Evolutionary conservation across 2,888 invertebrate genomes (phyloP).

Genomic region (Ethmia dodecea): DNA sequence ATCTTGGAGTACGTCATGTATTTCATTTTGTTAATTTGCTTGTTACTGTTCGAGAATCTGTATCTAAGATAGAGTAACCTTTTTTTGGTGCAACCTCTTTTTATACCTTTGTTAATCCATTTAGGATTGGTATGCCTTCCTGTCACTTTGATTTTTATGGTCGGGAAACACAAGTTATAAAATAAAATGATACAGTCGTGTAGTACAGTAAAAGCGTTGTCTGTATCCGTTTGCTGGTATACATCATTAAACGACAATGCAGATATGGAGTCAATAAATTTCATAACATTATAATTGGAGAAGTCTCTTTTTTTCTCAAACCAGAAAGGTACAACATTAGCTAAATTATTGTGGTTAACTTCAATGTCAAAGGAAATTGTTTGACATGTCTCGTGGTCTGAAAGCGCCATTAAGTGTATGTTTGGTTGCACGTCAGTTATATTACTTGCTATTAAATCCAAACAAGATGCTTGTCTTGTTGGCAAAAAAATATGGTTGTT

Average conservation of each 20-base stretch:
- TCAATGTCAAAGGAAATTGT: neutral
- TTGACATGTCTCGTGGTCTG: constrained; percentile 10
- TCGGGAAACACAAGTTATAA: neutral
- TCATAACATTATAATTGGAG: neutral
- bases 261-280: neutral
- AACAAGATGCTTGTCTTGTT: constrained; percentile 1
- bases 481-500: neutral
- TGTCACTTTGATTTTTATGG: neutral
- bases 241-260: neutral
- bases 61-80: neutral
- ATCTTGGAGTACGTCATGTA: neutral
- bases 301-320: neutral
- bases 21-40: neutral
- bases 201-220: neutral
- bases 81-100: neutral
- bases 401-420: constrained; percentile 4
- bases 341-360: neutral
- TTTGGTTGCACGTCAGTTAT: neutral
- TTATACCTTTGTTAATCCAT: neutral
- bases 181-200: neutral
- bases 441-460: constrained; percentile 10
- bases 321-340: neutral
- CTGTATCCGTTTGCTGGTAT: neutral
- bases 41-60: neutral
- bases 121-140: neutral